Evolutionary conservation across 2,888 invertebrate genomes (phyloP).

Genomic region (Nomada hirtipes): DNA sequence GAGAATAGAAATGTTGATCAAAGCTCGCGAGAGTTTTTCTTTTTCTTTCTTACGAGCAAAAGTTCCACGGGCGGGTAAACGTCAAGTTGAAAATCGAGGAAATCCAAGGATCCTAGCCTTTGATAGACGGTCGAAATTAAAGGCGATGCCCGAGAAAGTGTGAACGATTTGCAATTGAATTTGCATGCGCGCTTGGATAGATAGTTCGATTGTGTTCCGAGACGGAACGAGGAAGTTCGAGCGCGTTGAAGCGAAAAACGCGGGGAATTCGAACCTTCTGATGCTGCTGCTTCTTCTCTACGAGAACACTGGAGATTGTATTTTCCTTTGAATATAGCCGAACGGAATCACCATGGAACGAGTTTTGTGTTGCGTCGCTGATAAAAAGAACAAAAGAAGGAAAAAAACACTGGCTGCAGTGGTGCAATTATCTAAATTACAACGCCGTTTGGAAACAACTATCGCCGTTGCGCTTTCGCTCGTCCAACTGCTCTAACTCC

Average conservation of each 20-base stretch:
- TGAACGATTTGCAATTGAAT: slow-evolving; percentile 16
- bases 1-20: slow-evolving; percentile 19
- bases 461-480: too few relatives aligned
- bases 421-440: slow-evolving; percentile 8
- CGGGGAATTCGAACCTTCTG: background rate
- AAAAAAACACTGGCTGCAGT: background rate
- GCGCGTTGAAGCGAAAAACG: slow-evolving; percentile 4
- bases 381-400: background rate
- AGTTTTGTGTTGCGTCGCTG: too few relatives aligned
- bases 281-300: background rate
- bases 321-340: slow-evolving; percentile 11
- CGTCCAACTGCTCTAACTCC: background rate
- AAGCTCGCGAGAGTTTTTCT: background rate
- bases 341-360: background rate
- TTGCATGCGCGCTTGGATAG: background rate
- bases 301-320: background rate
- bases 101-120: background rate
- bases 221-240: background rate
- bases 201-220: background rate
- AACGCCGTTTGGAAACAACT: too few relatives aligned
- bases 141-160: background rate
- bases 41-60: too few relatives aligned
- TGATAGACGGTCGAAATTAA: background rate
- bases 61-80: background rate
- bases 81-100: background rate